phyloP scores from a whole-genome alignment of 2,113 vertebrate species.

The Scalopus aquaticus region DNA sequence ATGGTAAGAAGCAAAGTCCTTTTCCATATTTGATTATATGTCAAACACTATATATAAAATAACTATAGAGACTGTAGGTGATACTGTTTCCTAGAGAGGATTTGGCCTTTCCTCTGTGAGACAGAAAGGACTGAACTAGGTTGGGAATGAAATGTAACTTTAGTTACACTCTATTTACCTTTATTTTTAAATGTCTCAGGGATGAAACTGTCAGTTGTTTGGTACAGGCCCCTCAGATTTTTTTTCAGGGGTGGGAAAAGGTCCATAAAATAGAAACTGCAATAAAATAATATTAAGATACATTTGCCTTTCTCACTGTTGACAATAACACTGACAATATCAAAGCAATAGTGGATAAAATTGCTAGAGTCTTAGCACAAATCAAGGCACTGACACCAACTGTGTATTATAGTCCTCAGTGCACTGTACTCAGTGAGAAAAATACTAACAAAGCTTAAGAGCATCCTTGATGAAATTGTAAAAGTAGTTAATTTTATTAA shows the following conservation, averaged over 20 bases:
- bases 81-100: not conserved
- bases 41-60: conserved; percentile 36
- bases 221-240: not conserved
- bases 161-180: not conserved
- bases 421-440: not conserved
- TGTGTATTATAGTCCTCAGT: not conserved
- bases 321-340: not conserved
- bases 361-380: not conserved
- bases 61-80: not conserved
- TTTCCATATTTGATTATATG: conserved; percentile 24
- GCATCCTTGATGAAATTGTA: not conserved
- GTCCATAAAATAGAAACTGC: conserved; percentile 11
- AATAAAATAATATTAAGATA: not conserved
- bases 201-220: not conserved
- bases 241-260: too few relatives aligned
- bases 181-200: not conserved
- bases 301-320: not conserved
- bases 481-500: not conserved
- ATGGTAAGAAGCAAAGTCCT: not conserved
- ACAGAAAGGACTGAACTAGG: not conserved
- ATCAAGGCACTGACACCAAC: not conserved
- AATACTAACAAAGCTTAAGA: too few relatives aligned
- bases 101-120: not conserved
- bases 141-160: not conserved
- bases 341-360: not conserved